Evolutionary conservation across 2,888 invertebrate species (phyloP).

Genomic region (Aphidoletes aphidimyza): DNA sequence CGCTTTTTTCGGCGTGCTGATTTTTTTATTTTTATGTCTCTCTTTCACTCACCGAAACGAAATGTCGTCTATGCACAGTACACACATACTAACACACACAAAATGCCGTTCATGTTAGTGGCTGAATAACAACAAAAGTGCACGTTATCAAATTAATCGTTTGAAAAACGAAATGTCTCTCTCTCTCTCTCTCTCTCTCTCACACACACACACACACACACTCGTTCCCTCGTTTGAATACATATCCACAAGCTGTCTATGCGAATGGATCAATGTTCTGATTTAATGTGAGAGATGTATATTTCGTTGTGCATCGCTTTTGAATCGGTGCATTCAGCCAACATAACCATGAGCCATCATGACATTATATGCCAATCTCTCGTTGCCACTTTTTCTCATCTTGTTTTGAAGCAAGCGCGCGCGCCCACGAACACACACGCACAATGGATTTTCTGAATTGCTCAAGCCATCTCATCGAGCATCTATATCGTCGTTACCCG

Average conservation of each 20-base stretch:
- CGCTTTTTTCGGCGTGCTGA: too few species aligned
- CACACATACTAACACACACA: too few species aligned
- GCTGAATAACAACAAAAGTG: neutral
- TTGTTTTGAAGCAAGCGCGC: neutral
- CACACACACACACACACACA: too few species aligned
- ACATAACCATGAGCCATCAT: neutral
- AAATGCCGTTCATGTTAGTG: neutral
- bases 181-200: too few species aligned
- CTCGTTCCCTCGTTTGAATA: too few species aligned
- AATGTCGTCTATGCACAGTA: too few species aligned
- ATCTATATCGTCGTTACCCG: neutral
- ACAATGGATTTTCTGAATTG: conserved; percentile 30
- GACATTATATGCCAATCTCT: conserved; percentile 10
- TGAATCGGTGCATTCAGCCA: neutral
- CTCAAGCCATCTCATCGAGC: neutral
- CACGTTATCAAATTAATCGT: conserved; percentile 43
- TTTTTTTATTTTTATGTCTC: neutral
- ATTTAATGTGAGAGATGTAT: conserved; percentile 23
- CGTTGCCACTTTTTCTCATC: neutral
- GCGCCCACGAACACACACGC: neutral
- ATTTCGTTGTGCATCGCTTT: too few species aligned
- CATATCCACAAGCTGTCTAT: conserved; percentile 1
- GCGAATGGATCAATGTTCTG: conserved; percentile 15
- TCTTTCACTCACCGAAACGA: too few species aligned
- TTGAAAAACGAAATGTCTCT: conserved; percentile 4